These are phyloP conservation scores for Diplodus puntazzo DNA, from an alignment of 2,797 vertebrate species.

Conservation along the genomic window DNA sequence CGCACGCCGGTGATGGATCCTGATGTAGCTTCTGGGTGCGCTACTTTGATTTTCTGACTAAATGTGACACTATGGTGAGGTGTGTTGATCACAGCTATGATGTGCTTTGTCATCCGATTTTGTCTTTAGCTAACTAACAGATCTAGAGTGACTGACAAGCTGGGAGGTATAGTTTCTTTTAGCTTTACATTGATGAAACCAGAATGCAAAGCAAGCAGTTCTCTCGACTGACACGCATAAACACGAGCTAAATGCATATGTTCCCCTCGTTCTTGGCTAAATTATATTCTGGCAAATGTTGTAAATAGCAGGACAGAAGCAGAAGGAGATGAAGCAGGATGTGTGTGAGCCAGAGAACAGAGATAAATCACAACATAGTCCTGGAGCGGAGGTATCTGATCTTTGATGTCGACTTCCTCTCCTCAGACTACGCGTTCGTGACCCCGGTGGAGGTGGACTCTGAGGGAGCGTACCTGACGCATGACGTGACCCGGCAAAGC, in stretches of 20 bases:
- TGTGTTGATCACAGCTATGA: background rate
- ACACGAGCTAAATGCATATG: background rate
- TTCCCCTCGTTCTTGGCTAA: background rate
- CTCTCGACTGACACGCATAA: slow-evolving; percentile 3
- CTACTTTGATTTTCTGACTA: background rate
- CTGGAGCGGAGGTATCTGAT: background rate
- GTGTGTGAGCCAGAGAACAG: background rate
- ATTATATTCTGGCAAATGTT: slow-evolving; percentile 1
- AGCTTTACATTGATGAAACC: background rate
- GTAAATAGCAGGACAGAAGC: background rate
- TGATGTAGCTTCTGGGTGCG: background rate
- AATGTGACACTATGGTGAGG: background rate
- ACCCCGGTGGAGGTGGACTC: slow-evolving; percentile 94
- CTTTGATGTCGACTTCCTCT: background rate
- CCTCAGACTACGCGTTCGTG: slow-evolving; percentile 93
- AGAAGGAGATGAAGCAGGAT: background rate
- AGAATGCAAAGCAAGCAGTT: background rate
- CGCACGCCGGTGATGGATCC: background rate
- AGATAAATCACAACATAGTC: background rate
- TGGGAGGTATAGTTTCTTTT: background rate
- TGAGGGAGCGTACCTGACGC: slow-evolving; percentile 88
- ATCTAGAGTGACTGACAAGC: background rate
- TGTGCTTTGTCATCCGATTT: background rate
- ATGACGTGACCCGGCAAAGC: slow-evolving; percentile 87
- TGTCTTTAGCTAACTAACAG: background rate